Conservation (phyloP, 1,140 invertebrate species). For the Pogonus chalceus region DNA sequence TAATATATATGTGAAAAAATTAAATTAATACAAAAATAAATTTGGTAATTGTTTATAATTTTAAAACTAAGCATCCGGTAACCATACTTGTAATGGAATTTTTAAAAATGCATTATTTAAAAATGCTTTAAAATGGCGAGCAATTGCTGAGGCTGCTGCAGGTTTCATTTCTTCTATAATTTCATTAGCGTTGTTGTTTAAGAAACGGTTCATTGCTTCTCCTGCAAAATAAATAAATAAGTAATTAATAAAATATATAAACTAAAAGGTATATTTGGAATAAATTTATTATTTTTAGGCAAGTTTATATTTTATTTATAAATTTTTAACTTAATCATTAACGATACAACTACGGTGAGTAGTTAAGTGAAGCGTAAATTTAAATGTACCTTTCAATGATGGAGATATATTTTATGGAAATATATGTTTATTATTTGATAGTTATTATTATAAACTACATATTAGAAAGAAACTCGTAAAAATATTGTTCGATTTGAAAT, state of each 20-base stretch:
- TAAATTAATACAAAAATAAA: no score
- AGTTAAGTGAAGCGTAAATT: no score
- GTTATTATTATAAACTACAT: no score
- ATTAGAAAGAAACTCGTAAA: no score
- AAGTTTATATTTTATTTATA: not conserved
- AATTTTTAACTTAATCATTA: no score
- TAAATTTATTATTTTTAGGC: not conserved
- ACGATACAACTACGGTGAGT: no score
- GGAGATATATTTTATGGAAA: no score
- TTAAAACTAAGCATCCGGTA: slow-evolving; percentile 34
- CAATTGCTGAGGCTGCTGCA: slow-evolving; percentile 60
- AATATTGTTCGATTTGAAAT: no score
- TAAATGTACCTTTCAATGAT: no score
- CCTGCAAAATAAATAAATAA: slow-evolving; percentile 36
- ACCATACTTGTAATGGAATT: slow-evolving; percentile 66
- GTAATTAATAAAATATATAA: not conserved
- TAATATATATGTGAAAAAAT: no score
- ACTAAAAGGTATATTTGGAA: no score
- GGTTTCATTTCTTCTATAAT: slow-evolving; percentile 76
- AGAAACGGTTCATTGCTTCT: slow-evolving; percentile 72
- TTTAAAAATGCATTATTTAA: slow-evolving; percentile 66
- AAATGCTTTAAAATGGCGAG: slow-evolving; percentile 66
- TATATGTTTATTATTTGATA: no score
- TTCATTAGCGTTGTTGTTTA: slow-evolving; percentile 74
- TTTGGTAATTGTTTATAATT: not conserved